Percentiles rank a stretch among this genome's conserved stretches.
Conservation (phyloP, 2,113 vertebrate species). For the Siniperca knerii region DNA sequence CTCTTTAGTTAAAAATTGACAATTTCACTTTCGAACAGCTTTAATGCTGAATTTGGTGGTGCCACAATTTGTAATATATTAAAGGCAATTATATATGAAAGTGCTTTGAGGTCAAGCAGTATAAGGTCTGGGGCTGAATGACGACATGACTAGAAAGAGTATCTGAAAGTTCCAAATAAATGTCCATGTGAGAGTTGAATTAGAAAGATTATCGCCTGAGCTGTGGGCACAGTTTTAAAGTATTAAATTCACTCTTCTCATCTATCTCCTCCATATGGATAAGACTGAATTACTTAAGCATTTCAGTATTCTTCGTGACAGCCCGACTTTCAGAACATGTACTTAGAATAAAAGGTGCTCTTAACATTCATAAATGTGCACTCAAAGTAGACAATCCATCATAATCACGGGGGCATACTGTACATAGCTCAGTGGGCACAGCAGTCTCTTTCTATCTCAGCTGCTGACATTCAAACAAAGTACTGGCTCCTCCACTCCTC, state of each 20-base stretch:
- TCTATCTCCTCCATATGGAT: slow-evolving; percentile 32
- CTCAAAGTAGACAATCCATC: slow-evolving; percentile 70
- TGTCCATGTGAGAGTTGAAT: slow-evolving; percentile 28
- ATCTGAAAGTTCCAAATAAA: slow-evolving; percentile 30
- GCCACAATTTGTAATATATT: slow-evolving; percentile 5
- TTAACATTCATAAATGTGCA: slow-evolving; percentile 70
- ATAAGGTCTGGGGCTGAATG: slow-evolving; percentile 15
- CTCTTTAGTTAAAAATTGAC: not conserved
- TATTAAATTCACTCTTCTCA: slow-evolving; percentile 20
- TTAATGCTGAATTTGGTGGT: not conserved
- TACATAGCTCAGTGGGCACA: slow-evolving; percentile 72
- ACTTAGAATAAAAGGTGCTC: slow-evolving; percentile 67
- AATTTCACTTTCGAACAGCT: not conserved
- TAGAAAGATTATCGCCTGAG: slow-evolving; percentile 20
- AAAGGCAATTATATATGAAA: slow-evolving; percentile 10
- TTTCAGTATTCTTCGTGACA: slow-evolving; percentile 38
- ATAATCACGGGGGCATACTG: slow-evolving; percentile 66
- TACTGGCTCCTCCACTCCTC: slow-evolving; percentile 64
- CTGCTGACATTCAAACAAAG: slow-evolving; percentile 79
- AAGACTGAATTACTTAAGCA: slow-evolving; percentile 26
- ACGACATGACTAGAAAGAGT: not conserved
- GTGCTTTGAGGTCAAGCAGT: slow-evolving; percentile 11
- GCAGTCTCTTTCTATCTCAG: slow-evolving; percentile 69
- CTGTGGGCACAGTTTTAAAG: slow-evolving; percentile 16
- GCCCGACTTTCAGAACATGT: slow-evolving; percentile 50